phyloP scores from a whole-genome alignment of 2,797 vertebrate species.

The Alectoris magna region DNA sequence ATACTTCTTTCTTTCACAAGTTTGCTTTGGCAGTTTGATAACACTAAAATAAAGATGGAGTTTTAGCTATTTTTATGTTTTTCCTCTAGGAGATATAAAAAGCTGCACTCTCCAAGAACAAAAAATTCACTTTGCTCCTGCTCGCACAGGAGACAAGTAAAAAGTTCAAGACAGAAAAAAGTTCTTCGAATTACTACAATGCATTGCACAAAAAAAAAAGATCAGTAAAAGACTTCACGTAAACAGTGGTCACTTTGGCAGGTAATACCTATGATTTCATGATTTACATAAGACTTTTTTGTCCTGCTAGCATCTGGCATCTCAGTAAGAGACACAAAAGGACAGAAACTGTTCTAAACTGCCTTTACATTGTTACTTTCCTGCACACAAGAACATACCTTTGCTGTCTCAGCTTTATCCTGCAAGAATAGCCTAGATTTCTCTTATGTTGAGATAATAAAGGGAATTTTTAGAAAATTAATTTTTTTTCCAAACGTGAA shows the following conservation, averaged over 20 bases:
- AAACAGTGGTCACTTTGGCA: background rate
- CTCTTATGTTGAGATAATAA: accelerated
- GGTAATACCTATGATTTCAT: background rate
- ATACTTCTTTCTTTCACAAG: background rate
- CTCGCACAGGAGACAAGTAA: background rate
- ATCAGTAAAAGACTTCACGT: background rate
- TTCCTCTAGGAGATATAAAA: background rate
- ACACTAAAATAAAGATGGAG: background rate
- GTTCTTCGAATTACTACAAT: background rate
- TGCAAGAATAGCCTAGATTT: background rate
- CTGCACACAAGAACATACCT: background rate
- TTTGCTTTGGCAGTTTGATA: background rate
- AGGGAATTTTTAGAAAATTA: background rate
- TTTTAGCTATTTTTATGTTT: background rate
- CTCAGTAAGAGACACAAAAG: background rate
- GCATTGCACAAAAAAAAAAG: background rate
- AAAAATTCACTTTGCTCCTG: background rate
- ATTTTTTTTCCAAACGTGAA: background rate
- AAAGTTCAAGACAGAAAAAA: background rate
- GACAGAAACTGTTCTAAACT: background rate
- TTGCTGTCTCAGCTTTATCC: background rate
- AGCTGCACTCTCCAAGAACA: background rate
- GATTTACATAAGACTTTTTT: background rate
- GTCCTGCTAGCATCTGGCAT: background rate
- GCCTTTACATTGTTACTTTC: background rate